Evolutionary conservation across 2,113 vertebrate genomes (phyloP).

Genomic region (Cheilinus undulatus): DNA sequence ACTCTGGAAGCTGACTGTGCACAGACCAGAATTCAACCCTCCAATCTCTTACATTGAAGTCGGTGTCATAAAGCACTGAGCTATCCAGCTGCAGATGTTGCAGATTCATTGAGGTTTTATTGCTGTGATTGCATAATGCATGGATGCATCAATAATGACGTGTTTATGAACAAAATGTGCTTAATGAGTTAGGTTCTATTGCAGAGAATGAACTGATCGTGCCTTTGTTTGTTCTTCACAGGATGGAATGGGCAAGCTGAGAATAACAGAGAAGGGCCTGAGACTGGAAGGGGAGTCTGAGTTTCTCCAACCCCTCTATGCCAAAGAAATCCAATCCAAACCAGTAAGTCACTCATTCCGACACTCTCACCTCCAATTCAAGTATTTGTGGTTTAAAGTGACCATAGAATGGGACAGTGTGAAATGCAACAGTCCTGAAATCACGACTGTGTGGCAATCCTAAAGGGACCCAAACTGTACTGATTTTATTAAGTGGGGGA

Average conservation of each 20-base stretch:
- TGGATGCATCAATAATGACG: too few species aligned
- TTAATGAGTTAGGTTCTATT: too few species aligned
- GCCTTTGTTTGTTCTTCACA: conserved; percentile 67
- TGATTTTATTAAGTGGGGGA: not conserved
- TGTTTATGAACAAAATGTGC: too few species aligned
- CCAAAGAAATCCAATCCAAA: conserved; percentile 99
- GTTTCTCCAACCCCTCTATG: conserved; percentile 98
- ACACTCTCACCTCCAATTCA: not conserved
- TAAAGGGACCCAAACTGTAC: not conserved
- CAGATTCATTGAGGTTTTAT: too few species aligned
- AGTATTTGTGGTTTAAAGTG: too few species aligned
- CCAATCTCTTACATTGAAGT: too few species aligned
- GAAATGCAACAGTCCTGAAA: not conserved
- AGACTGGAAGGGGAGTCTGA: conserved; percentile 98
- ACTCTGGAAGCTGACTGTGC: too few species aligned
- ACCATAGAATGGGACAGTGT: not conserved
- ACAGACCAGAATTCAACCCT: too few species aligned
- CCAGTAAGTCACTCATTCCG: conserved; percentile 88
- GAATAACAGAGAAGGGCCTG: conserved; percentile 97
- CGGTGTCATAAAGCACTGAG: too few species aligned
- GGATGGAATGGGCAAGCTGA: conserved; percentile 98
- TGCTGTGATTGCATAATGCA: too few species aligned
- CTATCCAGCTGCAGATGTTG: too few species aligned
- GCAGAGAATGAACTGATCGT: not conserved
- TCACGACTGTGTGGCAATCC: not conserved